These are phyloP conservation scores for Drosophila trapezifrons DNA, from an alignment of 1,140 invertebrate species.

Conservation along the genomic window DNA sequence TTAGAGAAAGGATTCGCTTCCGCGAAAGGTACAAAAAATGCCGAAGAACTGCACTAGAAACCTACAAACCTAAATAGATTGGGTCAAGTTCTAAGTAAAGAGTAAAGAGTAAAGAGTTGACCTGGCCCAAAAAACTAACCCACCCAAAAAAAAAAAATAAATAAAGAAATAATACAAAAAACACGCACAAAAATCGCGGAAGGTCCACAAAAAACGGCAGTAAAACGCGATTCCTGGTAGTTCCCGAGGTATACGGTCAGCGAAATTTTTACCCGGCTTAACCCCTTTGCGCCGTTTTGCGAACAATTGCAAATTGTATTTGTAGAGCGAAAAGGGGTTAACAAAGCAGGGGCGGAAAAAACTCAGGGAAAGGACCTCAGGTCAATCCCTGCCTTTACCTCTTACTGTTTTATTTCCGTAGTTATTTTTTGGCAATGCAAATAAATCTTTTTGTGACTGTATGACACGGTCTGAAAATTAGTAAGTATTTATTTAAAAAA, in stretches of 20 bases:
- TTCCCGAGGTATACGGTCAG: slow-evolving; percentile 36
- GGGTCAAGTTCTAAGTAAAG: slow-evolving; percentile 58
- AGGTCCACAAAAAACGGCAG: slow-evolving; percentile 22
- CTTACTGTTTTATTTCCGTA: background rate
- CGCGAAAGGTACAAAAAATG: slow-evolving; percentile 37
- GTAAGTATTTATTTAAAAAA: background rate
- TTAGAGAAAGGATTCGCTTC: slow-evolving; percentile 36
- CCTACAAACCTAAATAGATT: slow-evolving; percentile 78
- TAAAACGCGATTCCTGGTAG: slow-evolving; percentile 71
- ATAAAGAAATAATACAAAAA: slow-evolving; percentile 1
- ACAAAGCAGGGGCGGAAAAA: slow-evolving; percentile 42
- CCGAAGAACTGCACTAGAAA: slow-evolving; percentile 68
- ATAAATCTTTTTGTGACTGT: slow-evolving; percentile 8
- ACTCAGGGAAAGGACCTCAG: slow-evolving; percentile 24
- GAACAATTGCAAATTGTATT: slow-evolving; percentile 72
- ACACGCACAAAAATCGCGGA: slow-evolving; percentile 34
- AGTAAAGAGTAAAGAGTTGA: slow-evolving; percentile 52
- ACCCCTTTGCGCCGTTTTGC: slow-evolving; percentile 54
- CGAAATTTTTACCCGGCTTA: slow-evolving; percentile 37
- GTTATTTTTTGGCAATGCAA: slow-evolving; percentile 18
- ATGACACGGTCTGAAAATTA: background rate
- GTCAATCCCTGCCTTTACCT: background rate
- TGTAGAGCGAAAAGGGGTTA: slow-evolving; percentile 71
- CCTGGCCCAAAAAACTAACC: slow-evolving; percentile 42
- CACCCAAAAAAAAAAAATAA: slow-evolving; percentile 17